Conservation (phyloP, 2,797 vertebrate species). For the Darevskia nairensis region DNA sequence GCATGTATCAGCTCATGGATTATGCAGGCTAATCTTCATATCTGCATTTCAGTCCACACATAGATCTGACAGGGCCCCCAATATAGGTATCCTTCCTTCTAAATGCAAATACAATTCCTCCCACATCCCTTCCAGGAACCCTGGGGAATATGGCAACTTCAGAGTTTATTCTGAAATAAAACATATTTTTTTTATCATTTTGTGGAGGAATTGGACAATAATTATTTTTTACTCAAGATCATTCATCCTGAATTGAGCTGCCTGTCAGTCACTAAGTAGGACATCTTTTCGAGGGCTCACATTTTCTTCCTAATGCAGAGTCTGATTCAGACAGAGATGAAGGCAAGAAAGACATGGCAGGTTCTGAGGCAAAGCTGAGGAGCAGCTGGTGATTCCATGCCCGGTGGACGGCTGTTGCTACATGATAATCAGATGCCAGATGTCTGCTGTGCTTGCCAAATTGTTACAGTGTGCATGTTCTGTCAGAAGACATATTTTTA, state of each 20-base stretch:
- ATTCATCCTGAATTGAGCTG: neutral
- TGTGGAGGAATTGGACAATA: neutral
- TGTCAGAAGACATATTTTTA: slow-evolving; percentile 58
- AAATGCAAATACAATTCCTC: too few relatives aligned
- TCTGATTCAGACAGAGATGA: slow-evolving; percentile 34
- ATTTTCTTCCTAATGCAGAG: neutral
- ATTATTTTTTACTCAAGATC: neutral
- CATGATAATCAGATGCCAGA: slow-evolving; percentile 67
- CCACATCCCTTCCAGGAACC: neutral
- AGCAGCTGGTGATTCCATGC: slow-evolving; percentile 42
- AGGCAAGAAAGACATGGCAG: slow-evolving; percentile 18
- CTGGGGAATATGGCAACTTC: neutral
- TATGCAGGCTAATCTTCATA: too few relatives aligned
- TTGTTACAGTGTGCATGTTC: slow-evolving; percentile 47
- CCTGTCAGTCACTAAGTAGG: neutral
- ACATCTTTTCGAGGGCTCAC: accelerated
- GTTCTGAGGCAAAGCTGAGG: slow-evolving; percentile 58
- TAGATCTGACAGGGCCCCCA: too few relatives aligned
- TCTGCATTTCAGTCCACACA: too few relatives aligned
- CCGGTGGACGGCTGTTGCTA: slow-evolving; percentile 48
- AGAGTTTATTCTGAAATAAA: neutral
- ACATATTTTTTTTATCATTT: neutral
- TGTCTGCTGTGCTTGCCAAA: slow-evolving; percentile 61
- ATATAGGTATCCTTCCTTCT: too few relatives aligned
- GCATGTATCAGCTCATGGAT: too few relatives aligned